Base-by-base conservation (phyloP, 2,888 invertebrate species). In the Drosophila koepferae region DNA sequence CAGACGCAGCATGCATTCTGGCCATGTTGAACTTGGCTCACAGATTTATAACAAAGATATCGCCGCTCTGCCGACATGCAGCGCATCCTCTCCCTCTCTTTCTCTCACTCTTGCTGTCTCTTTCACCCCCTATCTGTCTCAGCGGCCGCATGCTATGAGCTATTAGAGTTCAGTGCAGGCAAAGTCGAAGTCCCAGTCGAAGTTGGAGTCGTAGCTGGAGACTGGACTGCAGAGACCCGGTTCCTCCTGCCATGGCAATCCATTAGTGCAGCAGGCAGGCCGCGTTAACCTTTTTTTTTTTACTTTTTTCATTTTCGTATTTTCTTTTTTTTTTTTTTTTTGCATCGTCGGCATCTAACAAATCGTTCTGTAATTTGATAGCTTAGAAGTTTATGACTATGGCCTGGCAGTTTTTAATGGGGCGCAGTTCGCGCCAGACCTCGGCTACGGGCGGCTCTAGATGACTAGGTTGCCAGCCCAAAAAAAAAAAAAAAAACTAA, bases 31-130 rank as follows among this genome's bases (percentile, higher is more conserved):
- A 81, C 89, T 77, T 74, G 74, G 79, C 77, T 83, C 82, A 84
- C 91, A 92, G 91, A 91, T 91, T 91, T 91, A 91, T 91, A 92
- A 91, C 92, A 89, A 86, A 91, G 92, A 92, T 91, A 91, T 90
- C 81, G 86, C 84, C 62, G 81, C 74, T 56, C 68, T 80, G 87
- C 84, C 89, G 81, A 87, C 90, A 87, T 82, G 90, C 88, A 86
- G 89, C 76, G 86, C 74, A 78, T 73, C 89, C 63, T 67, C 41
- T 63, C 58, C 18, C 34, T 38, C 36, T 59, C 61, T 43, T 16
- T 16, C 55, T 62, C 23, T 63, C 54, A 38, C 28, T 41, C 18
- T 51, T 40, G 4, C 31, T 34, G 23, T 31, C 49, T 18, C 12
- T 18, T 12, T 49, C 49, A 53, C 62, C 28, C 54, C 38, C 20